phyloP scores from a whole-genome alignment of 1,140 invertebrate species.

The Helicoverpa zea region DNA sequence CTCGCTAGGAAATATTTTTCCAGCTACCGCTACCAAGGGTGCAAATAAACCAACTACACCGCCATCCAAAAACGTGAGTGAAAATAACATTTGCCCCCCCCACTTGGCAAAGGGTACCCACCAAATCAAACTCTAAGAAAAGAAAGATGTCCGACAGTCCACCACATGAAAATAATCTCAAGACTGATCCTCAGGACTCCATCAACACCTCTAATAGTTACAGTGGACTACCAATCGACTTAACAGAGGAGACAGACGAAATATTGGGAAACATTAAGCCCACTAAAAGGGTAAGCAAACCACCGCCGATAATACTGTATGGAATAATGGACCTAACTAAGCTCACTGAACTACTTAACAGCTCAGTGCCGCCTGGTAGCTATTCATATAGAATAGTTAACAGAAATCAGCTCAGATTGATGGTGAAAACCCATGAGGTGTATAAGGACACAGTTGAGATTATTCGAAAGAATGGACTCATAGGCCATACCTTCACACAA shows the following conservation, averaged over 20 bases:
- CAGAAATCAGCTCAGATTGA: constrained; percentile 7
- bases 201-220: neutral
- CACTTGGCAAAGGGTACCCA: neutral
- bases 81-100: neutral
- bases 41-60: neutral
- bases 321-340: neutral
- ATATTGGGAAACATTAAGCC: neutral
- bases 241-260: neutral
- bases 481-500: constrained; percentile 14
- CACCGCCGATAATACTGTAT: constrained; percentile 31
- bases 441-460: constrained; percentile 9
- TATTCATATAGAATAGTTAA: constrained; percentile 3
- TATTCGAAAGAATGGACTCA: constrained; percentile 27
- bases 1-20: neutral
- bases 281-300: neutral
- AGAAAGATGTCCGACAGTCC: neutral
- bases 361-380: neutral
- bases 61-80: neutral
- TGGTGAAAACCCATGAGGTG: neutral
- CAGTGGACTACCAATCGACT: neutral
- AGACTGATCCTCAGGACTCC: neutral
- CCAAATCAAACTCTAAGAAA: neutral
- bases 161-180: neutral
- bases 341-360: constrained; percentile 5
- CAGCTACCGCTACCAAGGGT: neutral